phyloP scores from a whole-genome alignment of 2,797 vertebrate species.

The Ara ararauna region DNA sequence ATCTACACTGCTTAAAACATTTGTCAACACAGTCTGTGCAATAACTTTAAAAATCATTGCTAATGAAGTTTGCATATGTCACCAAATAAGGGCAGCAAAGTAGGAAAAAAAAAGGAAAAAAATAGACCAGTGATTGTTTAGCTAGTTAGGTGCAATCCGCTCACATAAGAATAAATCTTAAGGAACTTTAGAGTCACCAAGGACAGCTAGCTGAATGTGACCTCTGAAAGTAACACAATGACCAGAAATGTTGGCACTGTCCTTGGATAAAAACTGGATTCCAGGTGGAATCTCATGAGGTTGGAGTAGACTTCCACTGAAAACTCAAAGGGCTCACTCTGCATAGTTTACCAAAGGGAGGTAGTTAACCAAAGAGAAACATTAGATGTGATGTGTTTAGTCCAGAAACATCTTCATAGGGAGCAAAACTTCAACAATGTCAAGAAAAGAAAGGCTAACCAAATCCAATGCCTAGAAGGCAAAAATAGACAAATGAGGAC shows the following conservation, averaged over 20 bases:
- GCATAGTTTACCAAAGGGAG: background rate
- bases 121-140: background rate
- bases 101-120: background rate
- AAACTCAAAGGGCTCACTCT: background rate
- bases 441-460: background rate
- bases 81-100: background rate
- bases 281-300: background rate
- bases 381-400: background rate
- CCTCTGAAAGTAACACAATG: background rate
- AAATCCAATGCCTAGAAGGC: background rate
- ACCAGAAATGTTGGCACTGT: background rate
- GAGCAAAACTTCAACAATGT: background rate
- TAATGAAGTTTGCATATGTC: background rate
- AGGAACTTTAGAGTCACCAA: background rate
- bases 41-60: conserved; percentile 23
- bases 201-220: background rate
- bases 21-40: background rate
- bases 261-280: background rate
- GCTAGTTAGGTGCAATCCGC: background rate
- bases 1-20: background rate
- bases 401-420: background rate
- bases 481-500: background rate
- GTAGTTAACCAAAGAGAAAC: background rate
- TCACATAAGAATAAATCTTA: background rate
- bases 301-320: background rate